Base-by-base conservation (phyloP, 2,888 invertebrate species). In the Luperina testacea region DNA sequence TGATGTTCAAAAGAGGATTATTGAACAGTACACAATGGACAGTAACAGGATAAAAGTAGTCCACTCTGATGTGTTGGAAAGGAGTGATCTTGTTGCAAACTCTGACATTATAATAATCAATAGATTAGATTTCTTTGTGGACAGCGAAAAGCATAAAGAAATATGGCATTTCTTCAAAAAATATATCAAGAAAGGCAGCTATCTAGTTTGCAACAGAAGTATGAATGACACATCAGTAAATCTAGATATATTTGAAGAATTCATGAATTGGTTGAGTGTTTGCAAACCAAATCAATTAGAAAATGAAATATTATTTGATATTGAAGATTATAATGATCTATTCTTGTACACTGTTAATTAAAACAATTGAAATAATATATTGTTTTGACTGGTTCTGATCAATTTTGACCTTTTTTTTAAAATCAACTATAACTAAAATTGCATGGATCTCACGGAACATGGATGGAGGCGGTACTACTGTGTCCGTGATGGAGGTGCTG, bases 71-170 rank as follows among this genome's bases (percentile, higher is more conserved):
- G 95, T 98, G 59, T 94, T 97, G 86, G 95, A 97, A 20, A 95
- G 96, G 80, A 92, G 94, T 81, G 97, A 97, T 80, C 90, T 97
- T 57, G 92, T 98, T 32, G 89, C 94, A 78, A 92, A 93, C 78
- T 97, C 97, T 24, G 97, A 98, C 92, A 94, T 98, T 74, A 93
- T 98, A 48, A 93, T 98, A 77, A 97, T 98, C 87, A 98, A 98
- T 94, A 97, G 97, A 4, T 97, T 98, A 90, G 98, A 98, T 89
- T 98, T 98, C 91, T 98, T 98, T 94, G 94, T 97, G 80, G 93
- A 97, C 65, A 91, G 94, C 76, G 96, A 97, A 57, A 96, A 97
- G 77, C 98, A 98, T 90, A 97, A 94, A 82, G 92, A 97, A 86
- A 97, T 97, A 85, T 98, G 98, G 98, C 92, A 94, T 81, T 97